Evolutionary conservation across 2,113 vertebrate genomes (phyloP), one percentile per base, ranked within the genome.

Genomic region (Hyperopisus bebe): DNA sequence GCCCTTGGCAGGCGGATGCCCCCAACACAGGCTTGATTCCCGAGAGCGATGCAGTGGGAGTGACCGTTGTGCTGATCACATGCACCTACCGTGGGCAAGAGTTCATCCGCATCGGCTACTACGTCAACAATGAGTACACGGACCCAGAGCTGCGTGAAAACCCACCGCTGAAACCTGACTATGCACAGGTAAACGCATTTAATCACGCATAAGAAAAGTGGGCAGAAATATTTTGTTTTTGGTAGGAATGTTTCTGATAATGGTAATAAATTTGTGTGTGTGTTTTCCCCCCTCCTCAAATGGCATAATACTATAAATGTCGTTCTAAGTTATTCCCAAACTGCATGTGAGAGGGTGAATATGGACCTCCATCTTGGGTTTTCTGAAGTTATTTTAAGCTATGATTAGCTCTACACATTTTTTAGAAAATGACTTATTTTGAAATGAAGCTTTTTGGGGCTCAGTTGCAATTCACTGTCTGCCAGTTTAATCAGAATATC

Each of bases 41-140:
- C 0, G 97, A 98, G 93, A 96, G 95, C 0, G 98, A 98, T 90
- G 98, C 97, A 0, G 97, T 98, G 46, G 98, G 98, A 17, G 97
- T 98, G 80, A 98, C 97, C 0, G 97, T 98, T 7, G 97, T 97
- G 89, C 96, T 98, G 19, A 97, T 98, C 89, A 98, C 97, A 87
- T 98, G 98, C 93, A 98, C 97, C 0, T 98, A 98, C 93, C 95
- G 96, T 0, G 96, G 96, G 24, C 97, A 98, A 89, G 98, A 98
- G 92, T 98, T 98, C 91, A 98, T 98, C 89, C 96, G 98, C 6
- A 97, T 98, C 5, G 98, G 98, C 51, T 98, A 98, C 92, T 98
- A 98, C 2, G 97, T 98, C 89, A 98, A 98, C 95, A 98, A 98
- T 19, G 98, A 98, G 92, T 98, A 98, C 93, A 96, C 96, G 0